Evolutionary conservation across 2,888 invertebrate genomes (phyloP), one percentile per base, ranked within the genome.

Genomic region (Thecocarcelia acutangulata): DNA sequence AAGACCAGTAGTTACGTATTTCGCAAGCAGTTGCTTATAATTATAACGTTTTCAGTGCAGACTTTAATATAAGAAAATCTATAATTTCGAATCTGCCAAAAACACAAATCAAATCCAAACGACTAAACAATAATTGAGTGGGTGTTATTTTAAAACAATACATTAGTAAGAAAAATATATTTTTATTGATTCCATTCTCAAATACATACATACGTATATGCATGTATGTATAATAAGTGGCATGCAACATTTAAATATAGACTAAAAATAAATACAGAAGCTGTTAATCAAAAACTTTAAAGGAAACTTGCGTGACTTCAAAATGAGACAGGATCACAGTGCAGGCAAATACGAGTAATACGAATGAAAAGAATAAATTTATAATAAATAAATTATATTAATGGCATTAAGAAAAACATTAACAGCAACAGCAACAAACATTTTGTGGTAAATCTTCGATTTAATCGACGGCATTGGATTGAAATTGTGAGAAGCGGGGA

Each of bases 161-260:
- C 12, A 13, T 19, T 19, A 37, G 17, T 12, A 12, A 37, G 17
- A 11, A 33, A 5, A n/a, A 44, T 33, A 6, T 3, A n/a, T 59
- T 44, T 28, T 59, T 2, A 24, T 59, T 11, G 42, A 52, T 42
- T 21, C 21, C 1, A 42, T 54, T n/a, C 15, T 3, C 33, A 68
- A 68, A 58, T 19, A 21, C 8, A 13, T n/a, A n/a, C n/a, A n/a
- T n/a, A n/a, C n/a, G n/a, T n/a, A n/a, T n/a, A n/a, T n/a, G n/a
- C n/a, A n/a, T n/a, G n/a, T n/a, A n/a, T n/a, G n/a, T n/a, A n/a
- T n/a, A n/a, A n/a, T n/a, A 69, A 82, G 56, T 75, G 70, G 75
- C 82, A 82, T 70, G 82, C 82, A 52, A 82, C 48, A 52, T 54
- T 64, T 69, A 44, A 61, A 24, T 58, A 48, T 48, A 69, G 46